Conservation (phyloP, 2,888 invertebrate genomes). For the Drosophila anceps region DNA sequence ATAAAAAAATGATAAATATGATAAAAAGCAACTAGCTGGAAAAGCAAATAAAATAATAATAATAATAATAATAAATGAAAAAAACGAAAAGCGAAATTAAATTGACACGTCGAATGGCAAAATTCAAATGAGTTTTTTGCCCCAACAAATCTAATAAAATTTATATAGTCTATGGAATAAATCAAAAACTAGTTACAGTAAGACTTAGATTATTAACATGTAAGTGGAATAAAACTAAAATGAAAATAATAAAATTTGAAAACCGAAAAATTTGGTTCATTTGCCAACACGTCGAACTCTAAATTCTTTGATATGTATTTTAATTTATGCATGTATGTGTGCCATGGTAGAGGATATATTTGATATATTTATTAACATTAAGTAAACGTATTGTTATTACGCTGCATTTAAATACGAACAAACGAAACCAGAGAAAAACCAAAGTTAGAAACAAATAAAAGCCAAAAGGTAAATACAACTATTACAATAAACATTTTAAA, state of each 20-base stretch:
- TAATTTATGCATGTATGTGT: constrained; percentile 53
- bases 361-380: constrained; percentile 78
- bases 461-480: constrained; percentile 70
- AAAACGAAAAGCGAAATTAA: neutral
- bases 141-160: constrained; percentile 15
- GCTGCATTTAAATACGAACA: constrained; percentile 69
- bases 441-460: constrained; percentile 48
- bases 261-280: neutral
- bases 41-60: constrained; percentile 15
- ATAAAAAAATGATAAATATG: constrained; percentile 47
- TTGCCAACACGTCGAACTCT: neutral
- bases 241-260: neutral
- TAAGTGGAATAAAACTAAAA: constrained; percentile 6
- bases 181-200: constrained; percentile 25
- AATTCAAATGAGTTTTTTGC: constrained; percentile 14
- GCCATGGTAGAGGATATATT: constrained; percentile 51
- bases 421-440: constrained; percentile 33
- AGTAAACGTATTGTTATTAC: constrained; percentile 80
- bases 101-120: constrained; percentile 17
- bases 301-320: constrained; percentile 46
- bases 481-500: constrained; percentile 75
- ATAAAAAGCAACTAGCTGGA: constrained; percentile 13
- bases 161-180: constrained; percentile 15
- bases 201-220: constrained; percentile 26
- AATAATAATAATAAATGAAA: constrained; percentile 10